A percentile compares a stretch with the other conserved stretches of the same genome.
Evolutionary conservation across 2,797 vertebrate genomes (phyloP).

Genomic region (Oceanodroma leucorhoa): DNA sequence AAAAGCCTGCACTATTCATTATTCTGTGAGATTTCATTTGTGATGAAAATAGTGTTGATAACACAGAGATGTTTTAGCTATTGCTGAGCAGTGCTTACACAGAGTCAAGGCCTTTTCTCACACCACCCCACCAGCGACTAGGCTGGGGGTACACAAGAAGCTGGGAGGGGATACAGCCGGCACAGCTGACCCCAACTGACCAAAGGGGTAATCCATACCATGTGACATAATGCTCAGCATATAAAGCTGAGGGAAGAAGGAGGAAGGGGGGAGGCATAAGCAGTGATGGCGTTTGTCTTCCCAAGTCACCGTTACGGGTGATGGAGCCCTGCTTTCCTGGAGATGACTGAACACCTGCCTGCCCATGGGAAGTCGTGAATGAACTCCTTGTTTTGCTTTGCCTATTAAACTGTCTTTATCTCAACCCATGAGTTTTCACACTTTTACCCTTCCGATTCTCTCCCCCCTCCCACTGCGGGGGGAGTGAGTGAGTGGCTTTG

Average conservation of each 20-base stretch:
- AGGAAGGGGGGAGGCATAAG: not conserved
- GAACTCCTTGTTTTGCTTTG: not conserved
- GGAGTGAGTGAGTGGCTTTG: not conserved
- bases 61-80: not conserved
- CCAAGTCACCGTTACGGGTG: accelerated
- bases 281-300: not conserved
- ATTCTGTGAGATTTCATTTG: not conserved
- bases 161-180: not conserved
- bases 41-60: not conserved
- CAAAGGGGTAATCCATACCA: not conserved
- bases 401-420: not conserved
- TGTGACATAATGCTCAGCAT: too few species aligned
- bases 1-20: not conserved
- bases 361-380: accelerated
- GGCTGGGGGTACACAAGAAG: not conserved
- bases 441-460: not conserved
- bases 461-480: not conserved
- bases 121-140: accelerated
- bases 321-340: not conserved
- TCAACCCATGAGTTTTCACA: not conserved
- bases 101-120: not conserved
- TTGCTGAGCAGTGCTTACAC: not conserved
- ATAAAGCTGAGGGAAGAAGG: not conserved
- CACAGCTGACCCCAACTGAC: not conserved
- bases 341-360: not conserved